phyloP scores from a whole-genome alignment of 2,797 vertebrate species.

The Lerista edwardsae region DNA sequence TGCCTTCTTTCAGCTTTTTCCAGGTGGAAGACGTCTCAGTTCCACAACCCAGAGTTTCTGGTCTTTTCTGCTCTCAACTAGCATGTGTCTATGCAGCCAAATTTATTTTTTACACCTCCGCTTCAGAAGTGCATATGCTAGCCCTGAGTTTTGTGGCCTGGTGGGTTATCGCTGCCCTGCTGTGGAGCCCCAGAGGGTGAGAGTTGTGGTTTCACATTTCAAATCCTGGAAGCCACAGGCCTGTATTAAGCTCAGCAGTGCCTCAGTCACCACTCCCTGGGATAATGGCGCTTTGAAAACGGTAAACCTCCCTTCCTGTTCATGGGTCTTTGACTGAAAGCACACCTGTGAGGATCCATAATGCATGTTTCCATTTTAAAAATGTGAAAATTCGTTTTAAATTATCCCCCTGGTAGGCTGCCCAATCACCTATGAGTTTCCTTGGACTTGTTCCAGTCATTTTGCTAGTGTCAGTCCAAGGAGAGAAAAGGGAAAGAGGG shows the following conservation, averaged over 20 bases:
- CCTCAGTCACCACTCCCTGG: neutral
- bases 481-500: no score
- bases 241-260: constrained; percentile 24
- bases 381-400: neutral
- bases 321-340: neutral
- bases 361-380: constrained; percentile 4
- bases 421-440: no score
- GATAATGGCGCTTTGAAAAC: constrained; percentile 28
- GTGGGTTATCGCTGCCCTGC: constrained; percentile 40
- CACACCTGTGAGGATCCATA: neutral
- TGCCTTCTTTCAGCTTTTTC: no score
- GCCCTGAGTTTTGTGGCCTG: neutral
- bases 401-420: neutral
- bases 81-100: neutral
- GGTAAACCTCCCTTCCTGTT: neutral
- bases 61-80: no score
- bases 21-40: no score
- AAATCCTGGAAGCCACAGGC: neutral
- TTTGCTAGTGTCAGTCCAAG: no score
- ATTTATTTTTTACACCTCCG: neutral
- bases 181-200: neutral
- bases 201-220: constrained; percentile 17
- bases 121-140: neutral
- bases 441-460: no score
- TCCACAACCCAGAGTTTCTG: no score